A percentile compares a stretch with the other conserved stretches of the same genome.
Conservation (phyloP, 2,797 vertebrate genomes). For the Rhinophrynus dorsalis region DNA sequence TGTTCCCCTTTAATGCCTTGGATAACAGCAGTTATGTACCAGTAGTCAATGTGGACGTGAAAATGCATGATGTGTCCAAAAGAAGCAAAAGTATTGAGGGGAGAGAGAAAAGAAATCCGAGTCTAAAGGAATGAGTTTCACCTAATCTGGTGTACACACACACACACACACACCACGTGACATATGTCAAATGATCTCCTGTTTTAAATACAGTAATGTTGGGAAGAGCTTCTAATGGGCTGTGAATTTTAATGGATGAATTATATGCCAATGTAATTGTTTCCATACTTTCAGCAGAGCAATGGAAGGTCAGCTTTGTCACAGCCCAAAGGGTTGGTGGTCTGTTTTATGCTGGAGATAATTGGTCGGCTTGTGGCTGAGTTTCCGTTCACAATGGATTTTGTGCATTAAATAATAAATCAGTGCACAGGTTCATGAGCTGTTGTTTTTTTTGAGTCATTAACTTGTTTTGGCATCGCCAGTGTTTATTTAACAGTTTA, state of each 20-base stretch:
- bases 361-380: conserved; percentile 48
- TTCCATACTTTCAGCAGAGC: conserved; percentile 57
- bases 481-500: conserved; percentile 11
- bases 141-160: no score
- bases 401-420: conserved; percentile 47
- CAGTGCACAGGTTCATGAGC: conserved; percentile 47
- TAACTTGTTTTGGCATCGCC: conserved; percentile 33
- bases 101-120: no score
- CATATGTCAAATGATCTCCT: conserved; percentile 1
- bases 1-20: no score
- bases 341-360: conserved; percentile 51
- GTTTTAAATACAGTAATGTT: conserved; percentile 44
- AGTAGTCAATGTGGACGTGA: no score
- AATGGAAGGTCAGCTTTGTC: conserved; percentile 39
- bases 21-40: no score
- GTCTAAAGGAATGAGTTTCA: no score
- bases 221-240: conserved; percentile 12
- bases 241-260: conserved; percentile 46
- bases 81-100: no score
- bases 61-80: no score
- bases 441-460: conserved; percentile 52
- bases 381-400: conserved; percentile 37
- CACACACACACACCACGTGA: no score
- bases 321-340: conserved; percentile 10
- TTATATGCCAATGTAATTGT: conserved; percentile 51